Evolutionary conservation across 2,797 vertebrate species (phyloP).

Genomic region (Neosilurus hyrtlii): DNA sequence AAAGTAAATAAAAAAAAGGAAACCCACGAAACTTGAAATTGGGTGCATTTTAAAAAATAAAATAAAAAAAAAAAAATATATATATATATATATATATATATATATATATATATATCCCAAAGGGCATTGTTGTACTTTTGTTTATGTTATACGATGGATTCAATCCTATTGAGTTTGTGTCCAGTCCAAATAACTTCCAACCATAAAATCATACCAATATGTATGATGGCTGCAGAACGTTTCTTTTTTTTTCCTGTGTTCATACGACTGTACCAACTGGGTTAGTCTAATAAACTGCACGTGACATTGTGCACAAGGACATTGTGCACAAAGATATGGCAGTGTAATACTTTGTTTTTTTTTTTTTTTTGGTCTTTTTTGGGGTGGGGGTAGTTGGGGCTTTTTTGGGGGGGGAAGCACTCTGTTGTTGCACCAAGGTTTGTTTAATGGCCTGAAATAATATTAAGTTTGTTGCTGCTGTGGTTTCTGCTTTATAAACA

Average conservation of each 20-base stretch:
- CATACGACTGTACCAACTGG: not conserved
- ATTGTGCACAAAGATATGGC: not conserved
- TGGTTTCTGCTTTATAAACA: not conserved
- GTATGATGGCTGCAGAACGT: no score
- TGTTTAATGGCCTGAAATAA: not conserved
- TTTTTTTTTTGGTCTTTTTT: not conserved
- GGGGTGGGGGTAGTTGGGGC: no score
- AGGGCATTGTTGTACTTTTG: not conserved
- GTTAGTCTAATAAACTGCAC: not conserved
- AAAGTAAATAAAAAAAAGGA: constrained; percentile 2
- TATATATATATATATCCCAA: no score
- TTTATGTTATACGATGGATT: not conserved
- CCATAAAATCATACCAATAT: no score
- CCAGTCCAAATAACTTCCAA: not conserved
- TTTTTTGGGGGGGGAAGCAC: not conserved
- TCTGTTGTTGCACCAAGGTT: not conserved
- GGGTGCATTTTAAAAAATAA: not conserved
- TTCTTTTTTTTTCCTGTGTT: not conserved
- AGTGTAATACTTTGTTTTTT: not conserved
- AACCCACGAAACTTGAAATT: not conserved
- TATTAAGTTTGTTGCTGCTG: not conserved
- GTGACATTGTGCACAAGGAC: not conserved
- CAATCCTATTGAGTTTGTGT: not conserved
- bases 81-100: no score
- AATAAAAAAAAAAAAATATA: no score